Evolutionary conservation across 2,888 invertebrate genomes (phyloP), one percentile per base, ranked within the genome.

Genomic region (Pantelozetes paolii): DNA sequence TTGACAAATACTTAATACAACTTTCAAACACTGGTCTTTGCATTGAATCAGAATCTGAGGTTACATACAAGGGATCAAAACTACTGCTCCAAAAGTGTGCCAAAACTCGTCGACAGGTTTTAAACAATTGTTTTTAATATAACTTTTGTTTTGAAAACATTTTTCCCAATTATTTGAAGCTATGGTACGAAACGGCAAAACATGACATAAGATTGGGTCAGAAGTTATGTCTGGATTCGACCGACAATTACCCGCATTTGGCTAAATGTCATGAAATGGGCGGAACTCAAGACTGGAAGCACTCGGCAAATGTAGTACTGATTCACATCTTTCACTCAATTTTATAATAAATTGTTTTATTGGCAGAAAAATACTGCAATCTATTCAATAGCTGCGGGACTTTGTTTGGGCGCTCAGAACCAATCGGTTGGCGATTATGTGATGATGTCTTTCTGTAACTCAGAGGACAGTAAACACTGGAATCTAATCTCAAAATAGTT

Each of bases 241-340:
- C 86, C 0, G 85, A 86, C 76, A 85, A 85, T 69, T 84, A 85
- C 69, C 92, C 94, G 0, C 85, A 88, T 74, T 84, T 97, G 13
- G 88, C 90, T 78, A 96, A 97, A 83, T 97, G 97, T 80, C 95
- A 95, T 80, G 93, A 92, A 82, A 89, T 92, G 85, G 90, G 91
- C 15, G 92, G 91, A 0, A 88, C 90, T 77, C 97, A 97, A 83
- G 92, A 93, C 80, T 98, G 97, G 97, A 89, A 88, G 72, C 90
- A 91, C 81, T 89, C 89, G 77, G 88, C 87, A 76, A 84, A 87
- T 79, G 91, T 91, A 83, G 6, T 57, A 2, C 1, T 59, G 26
- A n/a, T 36, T 36, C 5, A 3, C 8, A 20, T n/a, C 32, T 28
- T 30, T 20, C 6, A 30, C 15, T 9, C 3, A 30, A 64, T 13